phyloP scores from a whole-genome alignment of 2,888 invertebrate genomes.

The Drosophila cognata region DNA sequence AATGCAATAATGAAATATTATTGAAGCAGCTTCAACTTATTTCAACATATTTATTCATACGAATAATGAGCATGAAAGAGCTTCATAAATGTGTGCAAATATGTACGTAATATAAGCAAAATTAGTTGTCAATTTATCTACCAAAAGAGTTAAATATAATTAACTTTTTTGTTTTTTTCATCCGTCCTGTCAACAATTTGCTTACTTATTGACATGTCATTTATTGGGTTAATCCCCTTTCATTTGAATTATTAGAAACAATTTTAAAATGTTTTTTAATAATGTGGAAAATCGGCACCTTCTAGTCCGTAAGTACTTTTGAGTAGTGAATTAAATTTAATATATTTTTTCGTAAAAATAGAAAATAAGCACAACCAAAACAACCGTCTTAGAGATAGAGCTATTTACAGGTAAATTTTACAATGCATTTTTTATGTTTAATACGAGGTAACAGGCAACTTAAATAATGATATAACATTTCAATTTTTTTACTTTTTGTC shows the following conservation, averaged over 20 bases:
- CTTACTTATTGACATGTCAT: background rate
- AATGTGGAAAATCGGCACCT: background rate
- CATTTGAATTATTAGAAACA: background rate
- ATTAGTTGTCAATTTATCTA: background rate
- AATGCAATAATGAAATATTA: constrained; percentile 22
- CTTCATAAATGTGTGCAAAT: background rate
- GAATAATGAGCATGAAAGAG: background rate
- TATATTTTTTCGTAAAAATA: background rate
- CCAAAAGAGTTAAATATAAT: background rate
- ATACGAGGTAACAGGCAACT: background rate
- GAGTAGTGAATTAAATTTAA: background rate
- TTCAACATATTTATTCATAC: background rate
- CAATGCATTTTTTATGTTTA: constrained; percentile 1
- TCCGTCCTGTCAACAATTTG: background rate
- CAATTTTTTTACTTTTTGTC: background rate
- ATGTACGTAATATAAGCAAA: background rate
- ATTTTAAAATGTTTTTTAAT: background rate
- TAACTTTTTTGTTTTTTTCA: background rate
- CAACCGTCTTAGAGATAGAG: constrained; percentile 6
- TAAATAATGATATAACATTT: background rate
- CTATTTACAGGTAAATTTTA: constrained; percentile 18
- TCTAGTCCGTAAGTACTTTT: background rate
- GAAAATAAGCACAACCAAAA: constrained; percentile 25
- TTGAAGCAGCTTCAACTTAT: constrained; percentile 13
- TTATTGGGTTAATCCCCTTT: background rate